Evolutionary conservation across 1,140 invertebrate species (phyloP).

Genomic region (Lasioglossum albipes): DNA sequence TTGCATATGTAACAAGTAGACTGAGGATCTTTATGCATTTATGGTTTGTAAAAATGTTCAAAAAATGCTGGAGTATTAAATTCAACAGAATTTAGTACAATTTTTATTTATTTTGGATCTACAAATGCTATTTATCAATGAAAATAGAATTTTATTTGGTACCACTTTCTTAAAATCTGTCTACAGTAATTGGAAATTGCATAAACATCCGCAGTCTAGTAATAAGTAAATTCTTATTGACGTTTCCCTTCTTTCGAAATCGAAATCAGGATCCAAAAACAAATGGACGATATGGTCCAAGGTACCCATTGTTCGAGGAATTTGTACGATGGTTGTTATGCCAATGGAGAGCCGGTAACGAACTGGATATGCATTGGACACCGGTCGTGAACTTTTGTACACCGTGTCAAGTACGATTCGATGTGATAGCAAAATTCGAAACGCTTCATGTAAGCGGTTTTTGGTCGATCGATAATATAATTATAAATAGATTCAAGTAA

Average conservation of each 20-base stretch:
- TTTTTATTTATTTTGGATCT: too few species aligned
- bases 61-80: too few species aligned
- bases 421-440: conserved; percentile 94
- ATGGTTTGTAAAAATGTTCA: too few species aligned
- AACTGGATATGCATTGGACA: conserved; percentile 95
- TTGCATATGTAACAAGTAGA: not conserved
- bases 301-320: conserved; percentile 88
- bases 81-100: too few species aligned
- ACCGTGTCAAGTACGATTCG: conserved; percentile 93
- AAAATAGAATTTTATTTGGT: too few species aligned
- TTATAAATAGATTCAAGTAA: not conserved
- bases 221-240: not conserved
- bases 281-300: conserved; percentile 76
- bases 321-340: conserved; percentile 88
- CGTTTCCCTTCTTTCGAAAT: not conserved
- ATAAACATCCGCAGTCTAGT: not conserved
- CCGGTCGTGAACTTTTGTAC: conserved; percentile 92
- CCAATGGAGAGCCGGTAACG: conserved; percentile 82
- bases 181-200: too few species aligned
- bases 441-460: conserved; percentile 83
- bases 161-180: too few species aligned
- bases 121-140: too few species aligned
- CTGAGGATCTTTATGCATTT: too few species aligned
- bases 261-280: conserved; percentile 68
- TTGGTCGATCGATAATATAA: not conserved